phyloP scores from a whole-genome alignment of 2,888 invertebrate genomes.

The Danaus chrysippus region DNA sequence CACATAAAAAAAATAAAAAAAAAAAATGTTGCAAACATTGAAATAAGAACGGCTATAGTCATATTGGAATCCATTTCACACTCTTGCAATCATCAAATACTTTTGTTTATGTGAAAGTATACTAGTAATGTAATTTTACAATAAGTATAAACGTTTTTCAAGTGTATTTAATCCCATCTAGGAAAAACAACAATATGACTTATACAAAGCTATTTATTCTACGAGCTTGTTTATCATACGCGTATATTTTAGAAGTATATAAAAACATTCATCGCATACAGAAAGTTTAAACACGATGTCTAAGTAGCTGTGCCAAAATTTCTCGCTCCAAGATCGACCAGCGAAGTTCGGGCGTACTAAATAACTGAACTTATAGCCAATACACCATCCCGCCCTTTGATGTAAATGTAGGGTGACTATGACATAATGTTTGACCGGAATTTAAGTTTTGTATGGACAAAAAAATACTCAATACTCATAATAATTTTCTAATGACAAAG shows the following conservation, averaged over 20 bases:
- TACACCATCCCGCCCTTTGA: constrained; percentile 19
- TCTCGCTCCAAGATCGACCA: constrained; percentile 13
- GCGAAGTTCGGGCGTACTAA: constrained; percentile 20
- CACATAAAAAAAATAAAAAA: no score
- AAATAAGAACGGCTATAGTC: no score
- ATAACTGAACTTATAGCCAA: constrained; percentile 25
- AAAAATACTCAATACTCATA: neutral
- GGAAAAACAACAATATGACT: no score
- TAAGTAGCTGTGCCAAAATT: constrained; percentile 17
- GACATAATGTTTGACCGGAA: neutral
- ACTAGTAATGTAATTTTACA: no score
- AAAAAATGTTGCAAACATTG: no score
- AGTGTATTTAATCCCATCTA: no score
- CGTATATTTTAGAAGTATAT: neutral
- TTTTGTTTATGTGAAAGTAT: no score
- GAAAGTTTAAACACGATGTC: constrained; percentile 16
- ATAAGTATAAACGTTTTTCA: no score
- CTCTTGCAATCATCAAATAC: no score
- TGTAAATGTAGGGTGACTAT: constrained; percentile 19
- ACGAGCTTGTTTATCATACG: neutral
- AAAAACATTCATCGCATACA: neutral
- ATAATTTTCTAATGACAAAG: no score
- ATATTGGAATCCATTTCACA: no score
- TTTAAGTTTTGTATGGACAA: neutral
- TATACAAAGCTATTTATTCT: neutral